Percentiles rank a stretch among this genome's conserved stretches.
Evolutionary conservation across 2,888 invertebrate genomes (phyloP).

Genomic region (Epinotia demarniana): DNA sequence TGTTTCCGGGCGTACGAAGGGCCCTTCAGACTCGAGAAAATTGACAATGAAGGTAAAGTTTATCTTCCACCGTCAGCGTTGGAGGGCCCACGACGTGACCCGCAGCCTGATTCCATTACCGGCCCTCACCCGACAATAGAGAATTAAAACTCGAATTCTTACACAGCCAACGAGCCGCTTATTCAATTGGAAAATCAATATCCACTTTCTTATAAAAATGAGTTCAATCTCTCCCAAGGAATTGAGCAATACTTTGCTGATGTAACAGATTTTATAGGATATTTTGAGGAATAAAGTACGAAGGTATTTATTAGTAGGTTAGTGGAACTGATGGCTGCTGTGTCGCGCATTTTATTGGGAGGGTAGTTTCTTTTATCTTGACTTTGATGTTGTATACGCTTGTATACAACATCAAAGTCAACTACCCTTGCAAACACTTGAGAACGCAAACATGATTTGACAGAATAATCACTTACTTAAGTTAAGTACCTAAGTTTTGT

Average conservation of each 20-base stretch:
- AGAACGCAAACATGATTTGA: not conserved
- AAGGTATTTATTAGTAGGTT: constrained; percentile 11
- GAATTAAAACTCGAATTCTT: constrained; percentile 77
- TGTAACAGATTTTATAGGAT: constrained; percentile 28
- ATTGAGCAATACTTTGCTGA: constrained; percentile 40
- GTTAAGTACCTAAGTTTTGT: not conserved
- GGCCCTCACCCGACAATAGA: constrained; percentile 65
- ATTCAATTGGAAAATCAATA: constrained; percentile 75
- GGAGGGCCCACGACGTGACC: constrained; percentile 77
- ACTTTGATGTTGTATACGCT: not conserved
- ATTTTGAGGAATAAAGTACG: constrained; percentile 16
- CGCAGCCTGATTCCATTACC: constrained; percentile 75
- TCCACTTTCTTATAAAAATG: constrained; percentile 48
- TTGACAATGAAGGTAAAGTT: constrained; percentile 83
- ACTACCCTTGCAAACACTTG: not conserved
- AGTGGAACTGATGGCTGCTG: constrained; percentile 7
- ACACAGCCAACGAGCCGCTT: constrained; percentile 68
- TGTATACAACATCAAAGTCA: too few relatives aligned
- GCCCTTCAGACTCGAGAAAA: constrained; percentile 77
- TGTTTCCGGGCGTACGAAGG: constrained; percentile 73
- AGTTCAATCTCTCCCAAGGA: constrained; percentile 47
- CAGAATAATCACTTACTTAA: not conserved
- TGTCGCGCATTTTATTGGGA: constrained; percentile 15
- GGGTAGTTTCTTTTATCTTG: constrained; percentile 6
- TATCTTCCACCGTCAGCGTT: constrained; percentile 80